phyloP scores from a whole-genome alignment of 2,888 invertebrate genomes.

The Coenonympha glycerion region DNA sequence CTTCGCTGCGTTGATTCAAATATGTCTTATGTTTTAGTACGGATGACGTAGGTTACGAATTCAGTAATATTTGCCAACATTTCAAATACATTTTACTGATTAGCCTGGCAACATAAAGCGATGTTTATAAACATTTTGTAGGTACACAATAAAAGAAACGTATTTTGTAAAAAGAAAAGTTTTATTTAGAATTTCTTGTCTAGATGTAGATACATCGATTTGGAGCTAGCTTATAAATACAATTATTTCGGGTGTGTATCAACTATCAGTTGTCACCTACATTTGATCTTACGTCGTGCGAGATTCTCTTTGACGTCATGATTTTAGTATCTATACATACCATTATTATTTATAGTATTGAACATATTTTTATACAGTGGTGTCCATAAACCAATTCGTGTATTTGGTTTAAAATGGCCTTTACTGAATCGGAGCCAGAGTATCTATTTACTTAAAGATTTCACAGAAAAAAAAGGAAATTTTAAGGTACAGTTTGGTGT shows the following conservation, averaged over 20 bases:
- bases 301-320: conserved; percentile 46
- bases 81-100: too few relatives aligned
- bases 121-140: too few relatives aligned
- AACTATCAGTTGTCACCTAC: too few relatives aligned
- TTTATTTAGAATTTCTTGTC: conserved; percentile 15
- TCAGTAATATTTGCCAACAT: too few relatives aligned
- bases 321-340: conserved; percentile 40
- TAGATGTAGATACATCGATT: conserved; percentile 4
- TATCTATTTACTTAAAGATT: too few relatives aligned
- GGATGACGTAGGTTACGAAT: too few relatives aligned
- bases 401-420: too few relatives aligned
- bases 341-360: conserved; percentile 38
- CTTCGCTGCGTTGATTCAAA: not conserved
- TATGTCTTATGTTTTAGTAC: not conserved
- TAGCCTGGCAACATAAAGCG: too few relatives aligned
- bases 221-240: conserved; percentile 19
- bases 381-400: conserved; percentile 9
- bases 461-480: too few relatives aligned
- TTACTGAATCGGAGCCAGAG: too few relatives aligned
- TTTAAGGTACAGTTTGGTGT: too few relatives aligned
- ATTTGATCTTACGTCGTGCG: conserved; percentile 37
- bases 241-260: conserved; percentile 24
- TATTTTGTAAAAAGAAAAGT: not conserved
- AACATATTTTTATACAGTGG: conserved; percentile 52
- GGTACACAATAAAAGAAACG: not conserved